Conservation (phyloP, 2,797 vertebrate species). For the Phaenicophaeus curvirostris region DNA sequence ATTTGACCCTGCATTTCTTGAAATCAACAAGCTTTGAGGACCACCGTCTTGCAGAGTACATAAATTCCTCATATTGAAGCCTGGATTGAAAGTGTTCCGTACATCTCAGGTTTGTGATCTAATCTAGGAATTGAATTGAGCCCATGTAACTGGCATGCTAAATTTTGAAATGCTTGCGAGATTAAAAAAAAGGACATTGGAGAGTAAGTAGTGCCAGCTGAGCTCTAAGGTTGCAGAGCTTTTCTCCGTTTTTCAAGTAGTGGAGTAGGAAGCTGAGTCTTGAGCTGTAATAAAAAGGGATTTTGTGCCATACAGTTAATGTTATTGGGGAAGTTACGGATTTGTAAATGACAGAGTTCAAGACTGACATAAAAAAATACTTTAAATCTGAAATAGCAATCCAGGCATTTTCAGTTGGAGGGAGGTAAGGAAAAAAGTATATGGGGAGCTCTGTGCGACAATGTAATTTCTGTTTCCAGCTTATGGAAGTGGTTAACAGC, state of each 20-base stretch:
- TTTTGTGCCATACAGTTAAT: background rate
- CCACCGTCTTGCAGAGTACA: background rate
- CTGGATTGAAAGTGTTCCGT: background rate
- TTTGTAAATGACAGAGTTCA: background rate
- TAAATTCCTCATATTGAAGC: background rate
- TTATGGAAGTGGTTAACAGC: background rate
- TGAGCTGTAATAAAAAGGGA: background rate
- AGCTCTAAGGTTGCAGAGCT: background rate
- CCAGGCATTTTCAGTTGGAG: background rate
- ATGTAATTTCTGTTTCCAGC: background rate
- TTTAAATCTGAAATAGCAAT: background rate
- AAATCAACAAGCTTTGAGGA: background rate
- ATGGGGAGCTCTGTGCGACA: background rate
- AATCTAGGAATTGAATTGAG: background rate
- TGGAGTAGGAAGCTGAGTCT: constrained; percentile 4
- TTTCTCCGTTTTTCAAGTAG: background rate
- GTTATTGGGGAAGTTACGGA: background rate
- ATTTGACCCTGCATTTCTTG: background rate
- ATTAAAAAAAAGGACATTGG: background rate
- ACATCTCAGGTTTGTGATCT: background rate
- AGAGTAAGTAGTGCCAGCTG: background rate
- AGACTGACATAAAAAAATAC: background rate
- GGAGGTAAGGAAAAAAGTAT: background rate
- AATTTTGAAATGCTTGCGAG: background rate
- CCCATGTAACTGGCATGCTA: background rate